phyloP scores from a whole-genome alignment of 2,113 vertebrate genomes.

The Colossoma macropomum region DNA sequence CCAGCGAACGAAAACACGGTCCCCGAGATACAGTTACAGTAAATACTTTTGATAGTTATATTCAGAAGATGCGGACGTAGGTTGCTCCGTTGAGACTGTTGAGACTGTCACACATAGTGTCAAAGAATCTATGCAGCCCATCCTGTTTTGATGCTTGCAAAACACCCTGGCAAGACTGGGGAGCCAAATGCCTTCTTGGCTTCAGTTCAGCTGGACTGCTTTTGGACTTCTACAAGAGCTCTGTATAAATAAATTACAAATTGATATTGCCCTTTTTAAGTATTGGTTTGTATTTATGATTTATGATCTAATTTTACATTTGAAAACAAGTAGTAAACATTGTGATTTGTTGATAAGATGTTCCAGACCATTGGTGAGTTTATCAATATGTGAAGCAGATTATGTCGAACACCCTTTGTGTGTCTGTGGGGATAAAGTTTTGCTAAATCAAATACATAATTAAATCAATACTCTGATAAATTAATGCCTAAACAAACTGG shows the following conservation, averaged over 20 bases:
- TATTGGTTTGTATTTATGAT: not conserved
- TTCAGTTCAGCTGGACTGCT: slow-evolving; percentile 18
- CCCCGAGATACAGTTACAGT: slow-evolving; percentile 45
- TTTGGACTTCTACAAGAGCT: not conserved
- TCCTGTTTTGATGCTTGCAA: slow-evolving; percentile 48
- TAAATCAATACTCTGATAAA: no score
- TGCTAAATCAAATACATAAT: no score
- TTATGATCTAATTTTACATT: not conserved
- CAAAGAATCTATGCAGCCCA: slow-evolving; percentile 35
- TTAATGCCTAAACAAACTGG: no score
- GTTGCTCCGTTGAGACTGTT: slow-evolving; percentile 6
- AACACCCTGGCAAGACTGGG: slow-evolving; percentile 23
- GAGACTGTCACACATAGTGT: not conserved
- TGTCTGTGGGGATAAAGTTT: no score
- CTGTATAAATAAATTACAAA: not conserved
- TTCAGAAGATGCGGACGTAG: slow-evolving; percentile 22
- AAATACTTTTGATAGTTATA: slow-evolving; percentile 40
- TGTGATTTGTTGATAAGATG: no score
- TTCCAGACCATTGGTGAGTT: no score
- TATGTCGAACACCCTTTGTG: no score
- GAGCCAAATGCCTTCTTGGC: slow-evolving; percentile 24
- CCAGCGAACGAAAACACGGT: slow-evolving; percentile 40
- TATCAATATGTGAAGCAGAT: no score
- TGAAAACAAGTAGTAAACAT: not conserved
- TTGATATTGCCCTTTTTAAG: not conserved